These are phyloP conservation scores for Protophormia terraenovae DNA, from an alignment of 2,888 invertebrate genomes.

Conservation along the genomic window DNA sequence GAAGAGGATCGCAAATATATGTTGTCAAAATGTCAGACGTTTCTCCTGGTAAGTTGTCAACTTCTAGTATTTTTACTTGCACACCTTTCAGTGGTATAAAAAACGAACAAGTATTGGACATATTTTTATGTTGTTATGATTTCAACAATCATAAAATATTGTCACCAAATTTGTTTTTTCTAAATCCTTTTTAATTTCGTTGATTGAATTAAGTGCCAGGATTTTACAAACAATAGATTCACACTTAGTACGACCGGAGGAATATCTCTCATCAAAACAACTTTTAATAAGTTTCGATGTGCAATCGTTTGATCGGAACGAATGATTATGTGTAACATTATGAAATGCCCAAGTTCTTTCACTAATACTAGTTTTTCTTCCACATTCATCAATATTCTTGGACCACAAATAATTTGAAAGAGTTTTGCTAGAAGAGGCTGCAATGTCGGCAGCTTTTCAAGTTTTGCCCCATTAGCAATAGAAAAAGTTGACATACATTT, in stretches of 20 bases:
- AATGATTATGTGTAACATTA: not conserved
- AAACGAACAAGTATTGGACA: not conserved
- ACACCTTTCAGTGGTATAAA: too few species aligned
- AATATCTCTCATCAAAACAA: not conserved
- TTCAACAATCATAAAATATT: not conserved
- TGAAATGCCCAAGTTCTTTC: not conserved
- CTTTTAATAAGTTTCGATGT: not conserved
- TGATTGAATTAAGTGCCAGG: not conserved
- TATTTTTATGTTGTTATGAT: not conserved
- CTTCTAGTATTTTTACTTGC: too few species aligned
- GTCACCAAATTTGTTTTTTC: not conserved
- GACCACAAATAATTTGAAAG: too few species aligned
- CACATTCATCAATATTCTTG: too few species aligned
- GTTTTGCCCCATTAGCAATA: too few species aligned
- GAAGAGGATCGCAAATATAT: too few species aligned
- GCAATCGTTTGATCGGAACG: not conserved
- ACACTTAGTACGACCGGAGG: not conserved
- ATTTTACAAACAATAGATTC: not conserved
- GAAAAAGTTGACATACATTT: too few species aligned
- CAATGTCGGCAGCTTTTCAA: too few species aligned
- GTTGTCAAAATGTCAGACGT: too few species aligned
- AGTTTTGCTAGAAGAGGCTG: too few species aligned
- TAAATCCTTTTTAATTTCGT: not conserved
- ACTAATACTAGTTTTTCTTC: too few species aligned
- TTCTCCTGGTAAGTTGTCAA: too few species aligned